Conservation (phyloP, 2,113 vertebrate species). For the Zosterops lateralis region DNA sequence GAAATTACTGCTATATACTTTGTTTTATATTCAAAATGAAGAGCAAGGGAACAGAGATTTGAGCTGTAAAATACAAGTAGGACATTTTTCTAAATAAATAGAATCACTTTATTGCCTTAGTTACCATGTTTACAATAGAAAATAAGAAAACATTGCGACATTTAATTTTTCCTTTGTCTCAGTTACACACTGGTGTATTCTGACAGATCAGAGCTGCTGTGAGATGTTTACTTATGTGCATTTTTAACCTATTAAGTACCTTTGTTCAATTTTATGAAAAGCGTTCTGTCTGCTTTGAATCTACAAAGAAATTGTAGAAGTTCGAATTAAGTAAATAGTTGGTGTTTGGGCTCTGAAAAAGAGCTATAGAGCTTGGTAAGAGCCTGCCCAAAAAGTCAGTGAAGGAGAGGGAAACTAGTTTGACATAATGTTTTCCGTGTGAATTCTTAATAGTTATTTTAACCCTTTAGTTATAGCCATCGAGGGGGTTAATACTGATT, state of each 20-base stretch:
- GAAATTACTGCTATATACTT: background rate
- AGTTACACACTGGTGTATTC: background rate
- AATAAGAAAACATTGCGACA: background rate
- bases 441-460: slow-evolving; percentile 63
- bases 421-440: slow-evolving; percentile 29
- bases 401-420: background rate
- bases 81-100: background rate
- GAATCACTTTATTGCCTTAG: background rate
- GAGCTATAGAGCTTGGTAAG: background rate
- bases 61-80: background rate
- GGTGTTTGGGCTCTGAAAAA: background rate
- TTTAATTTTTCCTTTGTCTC: background rate
- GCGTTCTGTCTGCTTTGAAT: background rate
- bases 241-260: background rate
- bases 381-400: slow-evolving; percentile 13
- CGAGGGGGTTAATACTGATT: slow-evolving; percentile 43
- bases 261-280: background rate
- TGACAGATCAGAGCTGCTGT: background rate
- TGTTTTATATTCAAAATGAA: background rate
- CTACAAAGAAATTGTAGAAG: background rate
- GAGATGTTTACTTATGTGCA: background rate
- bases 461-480: slow-evolving; percentile 52
- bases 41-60: background rate
- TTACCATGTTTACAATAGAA: background rate
- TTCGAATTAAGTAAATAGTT: background rate